phyloP scores from a whole-genome alignment of 2,113 vertebrate species.

The Amazona guildingii region DNA sequence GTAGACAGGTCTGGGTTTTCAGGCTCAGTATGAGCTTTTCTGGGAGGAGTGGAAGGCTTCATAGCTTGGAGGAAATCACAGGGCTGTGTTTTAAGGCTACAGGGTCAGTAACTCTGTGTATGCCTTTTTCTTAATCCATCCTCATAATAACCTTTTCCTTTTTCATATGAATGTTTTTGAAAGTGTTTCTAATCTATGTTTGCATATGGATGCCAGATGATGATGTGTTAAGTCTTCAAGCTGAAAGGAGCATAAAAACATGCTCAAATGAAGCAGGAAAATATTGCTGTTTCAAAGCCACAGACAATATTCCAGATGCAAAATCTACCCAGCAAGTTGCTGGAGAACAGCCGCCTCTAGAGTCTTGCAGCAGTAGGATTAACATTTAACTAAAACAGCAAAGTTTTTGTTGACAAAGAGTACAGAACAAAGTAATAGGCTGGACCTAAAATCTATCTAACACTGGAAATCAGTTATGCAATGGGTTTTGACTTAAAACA shows the following conservation, averaged over 20 bases:
- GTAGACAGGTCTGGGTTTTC: background rate
- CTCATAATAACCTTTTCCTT: background rate
- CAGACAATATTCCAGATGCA: background rate
- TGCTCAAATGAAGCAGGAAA: constrained; percentile 16
- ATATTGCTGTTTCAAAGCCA: background rate
- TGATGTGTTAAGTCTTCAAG: background rate
- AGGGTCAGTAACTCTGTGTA: background rate
- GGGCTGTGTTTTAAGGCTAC: background rate
- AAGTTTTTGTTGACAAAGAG: background rate
- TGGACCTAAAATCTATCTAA: background rate
- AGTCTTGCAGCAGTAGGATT: background rate
- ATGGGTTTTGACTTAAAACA: background rate
- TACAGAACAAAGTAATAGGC: background rate
- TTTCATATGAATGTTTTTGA: background rate
- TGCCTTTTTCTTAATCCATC: background rate
- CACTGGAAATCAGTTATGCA: background rate
- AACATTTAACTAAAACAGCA: background rate
- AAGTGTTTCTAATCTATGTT: background rate
- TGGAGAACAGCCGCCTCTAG: background rate
- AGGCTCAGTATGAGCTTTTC: background rate
- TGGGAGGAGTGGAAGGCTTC: background rate
- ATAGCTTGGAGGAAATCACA: background rate
- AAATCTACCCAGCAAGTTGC: background rate
- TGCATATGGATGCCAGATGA: background rate
- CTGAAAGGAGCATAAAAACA: background rate